Evolutionary conservation across 2,888 invertebrate species (phyloP).

Genomic region (Beris chalybata): DNA sequence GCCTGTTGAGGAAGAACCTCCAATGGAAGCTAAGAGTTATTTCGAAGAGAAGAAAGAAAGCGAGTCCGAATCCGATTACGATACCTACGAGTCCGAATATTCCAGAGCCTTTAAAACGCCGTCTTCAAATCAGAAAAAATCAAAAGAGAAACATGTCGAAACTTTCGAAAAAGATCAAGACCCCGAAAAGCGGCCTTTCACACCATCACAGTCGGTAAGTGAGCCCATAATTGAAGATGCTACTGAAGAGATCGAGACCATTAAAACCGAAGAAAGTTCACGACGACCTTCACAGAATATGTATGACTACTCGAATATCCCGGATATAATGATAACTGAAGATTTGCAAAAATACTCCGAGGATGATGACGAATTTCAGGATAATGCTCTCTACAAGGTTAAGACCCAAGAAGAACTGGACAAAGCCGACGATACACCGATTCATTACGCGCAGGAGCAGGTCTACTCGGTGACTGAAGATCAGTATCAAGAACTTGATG

Average conservation of each 20-base stretch:
- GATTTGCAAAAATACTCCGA: constrained; percentile 50
- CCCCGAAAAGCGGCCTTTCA: constrained; percentile 51
- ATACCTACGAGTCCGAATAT: constrained; percentile 57
- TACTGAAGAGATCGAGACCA: constrained; percentile 52
- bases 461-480: constrained; percentile 49
- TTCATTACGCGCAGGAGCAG: constrained; percentile 45
- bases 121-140: constrained; percentile 49
- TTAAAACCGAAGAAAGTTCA: constrained; percentile 44
- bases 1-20: constrained; percentile 41
- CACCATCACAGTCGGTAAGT: constrained; percentile 52
- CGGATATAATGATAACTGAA: constrained; percentile 54
- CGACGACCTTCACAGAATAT: constrained; percentile 53
- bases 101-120: constrained; percentile 56
- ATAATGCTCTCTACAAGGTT: constrained; percentile 51
- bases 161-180: constrained; percentile 55
- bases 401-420: constrained; percentile 52
- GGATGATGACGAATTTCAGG: constrained; percentile 51
- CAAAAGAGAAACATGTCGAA: constrained; percentile 48
- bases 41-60: constrained; percentile 53
- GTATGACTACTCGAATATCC: constrained; percentile 55
- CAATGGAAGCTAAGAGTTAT: constrained; percentile 52
- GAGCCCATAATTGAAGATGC: constrained; percentile 55
- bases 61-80: constrained; percentile 57
- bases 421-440: constrained; percentile 48
- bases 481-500: constrained; percentile 56